phyloP scores from a whole-genome alignment of 2,113 vertebrate species.

The Eira barbara region DNA sequence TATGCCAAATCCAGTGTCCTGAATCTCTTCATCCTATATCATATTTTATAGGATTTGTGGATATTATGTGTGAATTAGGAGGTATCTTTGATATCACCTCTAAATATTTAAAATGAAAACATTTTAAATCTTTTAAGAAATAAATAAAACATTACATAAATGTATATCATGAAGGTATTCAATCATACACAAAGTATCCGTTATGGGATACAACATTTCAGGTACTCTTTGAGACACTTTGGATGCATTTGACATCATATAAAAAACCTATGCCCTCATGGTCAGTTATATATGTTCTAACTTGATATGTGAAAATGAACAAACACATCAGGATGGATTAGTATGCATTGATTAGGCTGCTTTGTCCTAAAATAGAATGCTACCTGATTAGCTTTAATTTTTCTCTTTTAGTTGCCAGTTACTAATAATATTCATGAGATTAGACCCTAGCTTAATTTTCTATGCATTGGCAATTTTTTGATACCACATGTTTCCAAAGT shows the following conservation, averaged over 20 bases:
- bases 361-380: neutral
- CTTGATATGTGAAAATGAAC: neutral
- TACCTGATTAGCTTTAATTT: neutral
- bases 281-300: neutral
- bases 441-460: neutral
- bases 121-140: neutral
- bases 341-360: neutral
- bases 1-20: neutral
- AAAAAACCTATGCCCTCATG: neutral
- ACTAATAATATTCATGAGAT: constrained; percentile 31
- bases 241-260: neutral
- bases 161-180: neutral
- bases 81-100: neutral
- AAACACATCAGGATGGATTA: neutral
- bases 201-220: neutral
- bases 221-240: neutral
- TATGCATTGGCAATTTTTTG: neutral
- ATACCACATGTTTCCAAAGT: neutral
- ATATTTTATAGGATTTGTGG: neutral
- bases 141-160: neutral
- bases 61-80: neutral
- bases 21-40: neutral
- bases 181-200: neutral
- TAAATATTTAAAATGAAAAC: neutral
- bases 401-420: neutral